A percentile compares a stretch with the other conserved stretches of the same genome.
phyloP scores from a whole-genome alignment of 2,888 invertebrate species.

The Nezara viridula region DNA sequence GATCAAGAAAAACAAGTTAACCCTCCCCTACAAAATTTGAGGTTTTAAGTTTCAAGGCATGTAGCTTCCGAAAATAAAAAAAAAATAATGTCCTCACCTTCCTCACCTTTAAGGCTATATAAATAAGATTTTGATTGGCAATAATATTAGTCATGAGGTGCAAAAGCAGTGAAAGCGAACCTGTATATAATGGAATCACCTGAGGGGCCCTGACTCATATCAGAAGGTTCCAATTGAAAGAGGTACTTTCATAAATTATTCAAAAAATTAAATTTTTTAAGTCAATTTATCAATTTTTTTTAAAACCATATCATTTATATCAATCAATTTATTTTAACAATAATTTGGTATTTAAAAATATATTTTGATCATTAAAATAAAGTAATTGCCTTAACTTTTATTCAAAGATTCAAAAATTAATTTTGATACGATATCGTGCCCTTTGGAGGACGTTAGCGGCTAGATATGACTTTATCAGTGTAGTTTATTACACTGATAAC shows the following conservation, averaged over 20 bases:
- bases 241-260: background rate
- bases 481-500: background rate
- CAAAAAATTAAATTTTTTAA: background rate
- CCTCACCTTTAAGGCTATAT: no score
- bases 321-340: no score
- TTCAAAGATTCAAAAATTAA: background rate
- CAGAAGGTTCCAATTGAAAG: background rate
- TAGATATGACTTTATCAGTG: background rate
- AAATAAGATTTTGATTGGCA: background rate
- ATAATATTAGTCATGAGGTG: conserved; percentile 19
- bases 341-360: no score
- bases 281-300: background rate
- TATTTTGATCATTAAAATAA: no score
- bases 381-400: background rate
- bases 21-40: no score
- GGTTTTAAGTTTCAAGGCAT: no score
- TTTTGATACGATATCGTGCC: background rate
- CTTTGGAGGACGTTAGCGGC: background rate
- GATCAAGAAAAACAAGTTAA: no score
- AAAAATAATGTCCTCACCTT: no score
- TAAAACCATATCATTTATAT: background rate
- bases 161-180: background rate
- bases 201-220: background rate
- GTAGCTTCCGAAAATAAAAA: no score
- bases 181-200: conserved; percentile 12